Evolutionary conservation across 1,140 invertebrate genomes (phyloP).

Genomic region (Plectrocnemia conspersa): DNA sequence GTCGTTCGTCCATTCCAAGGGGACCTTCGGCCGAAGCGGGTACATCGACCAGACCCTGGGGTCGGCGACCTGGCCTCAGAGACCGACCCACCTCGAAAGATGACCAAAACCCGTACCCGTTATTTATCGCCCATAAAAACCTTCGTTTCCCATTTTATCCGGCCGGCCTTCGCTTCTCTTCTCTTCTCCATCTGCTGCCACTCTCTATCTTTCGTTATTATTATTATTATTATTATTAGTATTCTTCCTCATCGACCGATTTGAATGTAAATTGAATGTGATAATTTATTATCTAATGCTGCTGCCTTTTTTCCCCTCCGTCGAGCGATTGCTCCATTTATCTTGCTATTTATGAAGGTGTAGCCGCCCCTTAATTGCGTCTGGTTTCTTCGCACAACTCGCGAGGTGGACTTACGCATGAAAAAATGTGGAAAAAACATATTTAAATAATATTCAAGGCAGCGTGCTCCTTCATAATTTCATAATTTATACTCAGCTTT

Average conservation of each 20-base stretch:
- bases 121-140: slow-evolving; percentile 19
- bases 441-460: too few relatives aligned
- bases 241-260: slow-evolving; percentile 7
- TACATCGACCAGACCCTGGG: background rate
- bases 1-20: background rate
- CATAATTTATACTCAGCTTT: too few relatives aligned
- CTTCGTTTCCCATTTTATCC: slow-evolving; percentile 15
- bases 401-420: background rate
- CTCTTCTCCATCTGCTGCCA: too few relatives aligned
- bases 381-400: background rate
- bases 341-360: background rate
- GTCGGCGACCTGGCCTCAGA: slow-evolving; percentile 11
- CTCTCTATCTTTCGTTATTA: background rate
- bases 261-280: slow-evolving; percentile 17
- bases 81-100: slow-evolving; percentile 7
- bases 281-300: slow-evolving; percentile 16
- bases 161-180: too few relatives aligned
- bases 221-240: background rate
- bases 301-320: background rate
- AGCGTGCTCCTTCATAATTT: too few relatives aligned
- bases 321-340: background rate
- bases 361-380: background rate
- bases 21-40: background rate
- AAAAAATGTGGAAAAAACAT: too few relatives aligned
- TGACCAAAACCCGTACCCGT: slow-evolving; percentile 10